These are phyloP conservation scores for Elmis aenea DNA, from an alignment of 2,888 invertebrate species.

Conservation along the genomic window DNA sequence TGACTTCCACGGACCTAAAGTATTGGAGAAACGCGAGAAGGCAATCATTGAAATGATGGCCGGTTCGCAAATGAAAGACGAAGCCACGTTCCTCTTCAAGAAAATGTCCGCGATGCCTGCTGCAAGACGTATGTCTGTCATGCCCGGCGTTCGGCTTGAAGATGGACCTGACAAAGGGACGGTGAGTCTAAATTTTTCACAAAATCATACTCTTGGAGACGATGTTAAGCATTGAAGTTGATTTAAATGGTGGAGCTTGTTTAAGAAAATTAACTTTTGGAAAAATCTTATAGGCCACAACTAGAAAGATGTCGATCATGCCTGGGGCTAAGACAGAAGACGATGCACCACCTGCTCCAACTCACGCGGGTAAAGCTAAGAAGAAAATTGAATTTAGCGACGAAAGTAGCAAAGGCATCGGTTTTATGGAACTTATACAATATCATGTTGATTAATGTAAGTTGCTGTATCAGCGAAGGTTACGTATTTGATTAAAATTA, in stretches of 20 bases:
- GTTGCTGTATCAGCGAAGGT: no score
- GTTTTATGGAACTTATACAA: slow-evolving; percentile 26
- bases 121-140: slow-evolving; percentile 46
- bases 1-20: slow-evolving; percentile 37
- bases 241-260: no score
- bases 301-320: slow-evolving; percentile 17
- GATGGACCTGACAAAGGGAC: slow-evolving; percentile 10
- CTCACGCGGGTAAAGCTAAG: neutral
- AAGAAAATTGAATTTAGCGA: neutral
- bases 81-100: slow-evolving; percentile 45
- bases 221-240: no score
- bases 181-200: slow-evolving; percentile 10
- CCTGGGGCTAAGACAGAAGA: slow-evolving; percentile 9
- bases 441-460: slow-evolving; percentile 21
- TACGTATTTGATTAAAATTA: no score
- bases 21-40: slow-evolving; percentile 43
- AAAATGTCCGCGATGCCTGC: slow-evolving; percentile 48
- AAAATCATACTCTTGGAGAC: no score
- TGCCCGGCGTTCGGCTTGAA: slow-evolving; percentile 44
- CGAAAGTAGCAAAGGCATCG: slow-evolving; percentile 15
- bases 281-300: slow-evolving; percentile 12
- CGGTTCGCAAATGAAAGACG: slow-evolving; percentile 40
- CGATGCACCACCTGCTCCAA: neutral
- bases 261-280: no score
- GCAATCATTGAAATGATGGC: slow-evolving; percentile 46